These are phyloP conservation scores for Glaucopsyche alexis DNA, from an alignment of 2,888 invertebrate species.

Conservation along the genomic window DNA sequence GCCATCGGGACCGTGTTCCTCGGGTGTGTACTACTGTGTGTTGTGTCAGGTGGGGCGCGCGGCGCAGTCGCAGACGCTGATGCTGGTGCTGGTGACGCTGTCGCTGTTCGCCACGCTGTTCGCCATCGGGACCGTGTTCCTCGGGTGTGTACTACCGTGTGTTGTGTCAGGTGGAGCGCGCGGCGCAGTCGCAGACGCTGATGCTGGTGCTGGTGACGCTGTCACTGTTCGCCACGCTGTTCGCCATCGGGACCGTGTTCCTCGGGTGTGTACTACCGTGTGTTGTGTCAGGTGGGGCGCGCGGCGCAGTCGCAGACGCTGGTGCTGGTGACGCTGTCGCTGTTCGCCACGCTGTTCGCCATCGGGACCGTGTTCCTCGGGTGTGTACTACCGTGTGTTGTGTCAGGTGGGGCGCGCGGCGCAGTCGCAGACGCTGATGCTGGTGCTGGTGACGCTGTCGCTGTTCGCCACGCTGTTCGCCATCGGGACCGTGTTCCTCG, in stretches of 20 bases:
- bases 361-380: conserved; percentile 83
- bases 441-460: conserved; percentile 83
- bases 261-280: conserved; percentile 67
- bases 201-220: conserved; percentile 84
- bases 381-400: conserved; percentile 53
- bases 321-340: conserved; percentile 83
- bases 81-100: conserved; percentile 83
- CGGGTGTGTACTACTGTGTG: conserved; percentile 59
- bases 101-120: conserved; percentile 82
- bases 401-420: conserved; percentile 80
- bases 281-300: conserved; percentile 62
- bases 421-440: conserved; percentile 87
- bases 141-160: conserved; percentile 65
- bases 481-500: conserved; percentile 83
- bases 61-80: conserved; percentile 87
- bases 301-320: conserved; percentile 89
- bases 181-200: conserved; percentile 88
- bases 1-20: conserved; percentile 83
- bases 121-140: conserved; percentile 82
- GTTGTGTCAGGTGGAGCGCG: conserved; percentile 69
- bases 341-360: conserved; percentile 80
- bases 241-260: conserved; percentile 82
- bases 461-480: conserved; percentile 81
- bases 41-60: conserved; percentile 75
- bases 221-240: conserved; percentile 81